A percentile compares a stretch with the other conserved stretches of the same genome.
Conservation (phyloP, 2,797 vertebrate genomes). For the Chiloscyllium punctatum region DNA sequence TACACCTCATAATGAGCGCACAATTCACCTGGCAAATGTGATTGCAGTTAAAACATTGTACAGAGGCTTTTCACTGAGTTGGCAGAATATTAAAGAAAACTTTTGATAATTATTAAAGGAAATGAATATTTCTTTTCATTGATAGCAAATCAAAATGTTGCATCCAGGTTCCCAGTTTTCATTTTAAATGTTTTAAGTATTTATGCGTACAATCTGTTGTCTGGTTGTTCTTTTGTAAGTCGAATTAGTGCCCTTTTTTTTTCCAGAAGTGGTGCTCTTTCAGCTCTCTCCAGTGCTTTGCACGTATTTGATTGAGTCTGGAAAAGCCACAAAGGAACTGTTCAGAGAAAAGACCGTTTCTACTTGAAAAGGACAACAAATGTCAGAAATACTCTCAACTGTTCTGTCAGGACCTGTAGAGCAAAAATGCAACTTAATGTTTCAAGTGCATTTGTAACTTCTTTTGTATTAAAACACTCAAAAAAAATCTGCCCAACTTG, state of each 20-base stretch:
- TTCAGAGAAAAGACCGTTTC: not conserved
- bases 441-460: not conserved
- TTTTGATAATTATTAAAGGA: not conserved
- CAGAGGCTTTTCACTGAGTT: not conserved
- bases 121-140: not conserved
- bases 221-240: not conserved
- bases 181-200: not conserved
- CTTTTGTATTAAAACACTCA: not conserved
- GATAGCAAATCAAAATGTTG: not conserved
- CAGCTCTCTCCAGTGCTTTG: not conserved
- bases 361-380: not conserved
- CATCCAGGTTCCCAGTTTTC: not conserved
- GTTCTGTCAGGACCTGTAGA: not conserved
- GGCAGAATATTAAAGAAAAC: not conserved
- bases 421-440: not conserved
- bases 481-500: not conserved
- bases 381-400: not conserved
- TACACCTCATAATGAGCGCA: not conserved
- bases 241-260: not conserved
- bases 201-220: not conserved
- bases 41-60: not conserved
- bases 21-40: slow-evolving; percentile 4
- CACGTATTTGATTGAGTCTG: not conserved
- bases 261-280: not conserved
- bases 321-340: not conserved